These are phyloP conservation scores for Sminthurides aquaticus DNA, from an alignment of 2,888 invertebrate species.

Conservation along the genomic window DNA sequence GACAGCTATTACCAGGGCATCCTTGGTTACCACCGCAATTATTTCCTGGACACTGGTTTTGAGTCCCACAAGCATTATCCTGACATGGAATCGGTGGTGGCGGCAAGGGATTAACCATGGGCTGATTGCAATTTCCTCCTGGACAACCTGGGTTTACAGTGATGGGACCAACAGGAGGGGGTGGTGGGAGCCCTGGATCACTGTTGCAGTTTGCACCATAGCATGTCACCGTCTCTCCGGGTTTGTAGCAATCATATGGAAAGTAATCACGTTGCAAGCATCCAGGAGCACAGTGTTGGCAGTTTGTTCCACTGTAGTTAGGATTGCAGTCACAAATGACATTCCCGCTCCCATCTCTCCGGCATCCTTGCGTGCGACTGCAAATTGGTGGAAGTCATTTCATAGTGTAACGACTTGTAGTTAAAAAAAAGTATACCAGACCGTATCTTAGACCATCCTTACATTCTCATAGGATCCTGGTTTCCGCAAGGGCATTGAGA, in stretches of 20 bases:
- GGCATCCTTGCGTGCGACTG: constrained; percentile 8
- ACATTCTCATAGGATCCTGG: background rate
- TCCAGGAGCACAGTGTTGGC: constrained; percentile 12
- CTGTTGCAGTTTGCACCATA: background rate
- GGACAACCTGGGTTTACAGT: background rate
- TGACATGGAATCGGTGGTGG: background rate
- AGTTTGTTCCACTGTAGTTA: constrained; percentile 32
- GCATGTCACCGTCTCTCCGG: constrained; percentile 2
- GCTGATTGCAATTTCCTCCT: background rate
- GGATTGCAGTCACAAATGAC: constrained; percentile 31
- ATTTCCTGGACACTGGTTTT: background rate
- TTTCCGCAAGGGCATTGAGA: background rate
- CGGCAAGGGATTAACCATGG: background rate
- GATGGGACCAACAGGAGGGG: background rate
- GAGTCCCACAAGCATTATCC: no score
- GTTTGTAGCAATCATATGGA: constrained; percentile 11
- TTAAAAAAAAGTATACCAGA: background rate
- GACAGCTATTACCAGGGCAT: background rate
- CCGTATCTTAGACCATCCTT: background rate
- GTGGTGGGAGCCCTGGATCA: background rate
- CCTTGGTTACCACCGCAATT: background rate
- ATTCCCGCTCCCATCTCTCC: constrained; percentile 24
- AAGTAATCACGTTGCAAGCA: constrained; percentile 3
- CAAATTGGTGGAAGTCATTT: no score
- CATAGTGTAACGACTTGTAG: no score